These are phyloP conservation scores for Polia nebulosa DNA, from an alignment of 2,888 invertebrate genomes.

Conservation along the genomic window DNA sequence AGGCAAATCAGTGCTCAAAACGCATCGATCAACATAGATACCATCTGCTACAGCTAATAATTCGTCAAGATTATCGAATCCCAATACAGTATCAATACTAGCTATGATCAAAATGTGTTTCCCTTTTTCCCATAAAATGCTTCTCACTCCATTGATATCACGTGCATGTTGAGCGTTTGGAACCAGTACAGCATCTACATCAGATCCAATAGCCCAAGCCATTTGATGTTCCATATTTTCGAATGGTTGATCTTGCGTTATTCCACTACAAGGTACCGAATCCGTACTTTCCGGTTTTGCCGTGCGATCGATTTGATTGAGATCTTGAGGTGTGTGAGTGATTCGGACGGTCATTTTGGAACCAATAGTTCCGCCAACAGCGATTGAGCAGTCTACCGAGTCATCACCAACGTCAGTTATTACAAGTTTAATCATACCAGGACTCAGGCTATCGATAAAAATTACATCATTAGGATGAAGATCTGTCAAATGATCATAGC, in stretches of 20 bases:
- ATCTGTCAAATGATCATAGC: constrained; percentile 89
- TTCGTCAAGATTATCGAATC: constrained; percentile 92
- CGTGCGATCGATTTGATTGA: constrained; percentile 69
- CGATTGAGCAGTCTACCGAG: constrained; percentile 88
- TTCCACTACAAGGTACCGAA: constrained; percentile 89
- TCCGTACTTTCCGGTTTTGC: constrained; percentile 85
- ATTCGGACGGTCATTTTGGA: constrained; percentile 89
- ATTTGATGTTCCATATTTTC: constrained; percentile 91
- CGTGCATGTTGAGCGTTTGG: constrained; percentile 78
- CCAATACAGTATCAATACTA: constrained; percentile 81
- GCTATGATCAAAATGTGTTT: constrained; percentile 86
- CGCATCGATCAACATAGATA: constrained; percentile 96
- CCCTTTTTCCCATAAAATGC: constrained; percentile 81
- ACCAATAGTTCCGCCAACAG: constrained; percentile 88
- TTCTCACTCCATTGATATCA: constrained; percentile 79
- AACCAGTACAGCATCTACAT: constrained; percentile 84
- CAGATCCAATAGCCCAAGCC: constrained; percentile 85
- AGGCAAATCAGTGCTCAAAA: constrained; percentile 96
- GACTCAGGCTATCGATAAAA: constrained; percentile 84
- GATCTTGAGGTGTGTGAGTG: constrained; percentile 87
- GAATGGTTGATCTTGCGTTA: constrained; percentile 91
- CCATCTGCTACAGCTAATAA: constrained; percentile 95
- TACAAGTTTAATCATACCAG: constrained; percentile 81
- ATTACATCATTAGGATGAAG: constrained; percentile 88
- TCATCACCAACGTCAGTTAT: constrained; percentile 84